These are phyloP conservation scores for Panulirus ornatus DNA, from an alignment of 1,140 invertebrate genomes.

Conservation along the genomic window DNA sequence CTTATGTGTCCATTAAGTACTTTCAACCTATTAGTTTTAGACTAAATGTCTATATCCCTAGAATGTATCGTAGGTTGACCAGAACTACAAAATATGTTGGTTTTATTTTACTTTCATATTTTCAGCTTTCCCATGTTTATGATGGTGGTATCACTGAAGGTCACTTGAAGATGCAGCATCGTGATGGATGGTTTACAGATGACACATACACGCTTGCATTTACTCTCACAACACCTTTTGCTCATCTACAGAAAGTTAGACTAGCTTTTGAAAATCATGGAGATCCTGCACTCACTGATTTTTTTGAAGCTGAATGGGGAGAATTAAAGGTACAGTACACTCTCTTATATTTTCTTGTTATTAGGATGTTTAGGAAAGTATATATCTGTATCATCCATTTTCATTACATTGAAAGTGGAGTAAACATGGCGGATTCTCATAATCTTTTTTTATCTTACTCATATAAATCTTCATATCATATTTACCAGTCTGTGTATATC, in stretches of 20 bases:
- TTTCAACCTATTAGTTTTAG: no score
- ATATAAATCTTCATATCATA: no score
- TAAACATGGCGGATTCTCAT: no score
- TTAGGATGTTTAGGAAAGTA: no score
- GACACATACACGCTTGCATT: slow-evolving; percentile 7
- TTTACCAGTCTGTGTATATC: no score
- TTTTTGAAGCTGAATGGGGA: slow-evolving; percentile 24
- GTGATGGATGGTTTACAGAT: slow-evolving; percentile 49
- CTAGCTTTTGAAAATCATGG: slow-evolving; percentile 30
- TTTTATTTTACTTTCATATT: no score
- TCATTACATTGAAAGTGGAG: neutral
- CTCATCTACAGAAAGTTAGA: neutral
- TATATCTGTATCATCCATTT: neutral
- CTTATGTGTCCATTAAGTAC: no score
- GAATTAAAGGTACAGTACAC: slow-evolving; percentile 34
- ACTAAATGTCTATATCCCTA: no score
- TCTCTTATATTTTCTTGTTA: neutral
- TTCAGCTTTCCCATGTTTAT: neutral
- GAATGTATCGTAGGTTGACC: no score
- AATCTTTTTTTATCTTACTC: neutral
- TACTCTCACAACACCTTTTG: slow-evolving; percentile 32
- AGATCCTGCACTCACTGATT: neutral
- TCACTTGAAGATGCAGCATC: neutral
- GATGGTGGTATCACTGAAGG: slow-evolving; percentile 4
- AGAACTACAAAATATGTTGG: no score